phyloP scores from a whole-genome alignment of 2,797 vertebrate species.

The Pithecia hirsuta region DNA sequence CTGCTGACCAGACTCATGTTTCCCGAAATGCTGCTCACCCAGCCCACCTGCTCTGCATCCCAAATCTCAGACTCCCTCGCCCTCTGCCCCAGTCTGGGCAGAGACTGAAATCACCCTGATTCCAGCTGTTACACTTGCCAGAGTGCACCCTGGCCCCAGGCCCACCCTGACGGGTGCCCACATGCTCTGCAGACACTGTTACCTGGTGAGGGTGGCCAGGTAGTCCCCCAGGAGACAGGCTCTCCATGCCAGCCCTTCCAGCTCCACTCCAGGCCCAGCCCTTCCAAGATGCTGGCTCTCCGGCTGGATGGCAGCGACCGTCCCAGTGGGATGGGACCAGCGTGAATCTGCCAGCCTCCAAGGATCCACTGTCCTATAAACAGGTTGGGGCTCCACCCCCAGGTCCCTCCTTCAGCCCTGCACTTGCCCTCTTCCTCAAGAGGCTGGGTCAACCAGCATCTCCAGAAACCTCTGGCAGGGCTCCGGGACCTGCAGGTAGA shows the following conservation, averaged over 20 bases:
- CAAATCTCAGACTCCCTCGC: neutral
- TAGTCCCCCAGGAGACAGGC: neutral
- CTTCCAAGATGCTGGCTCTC: neutral
- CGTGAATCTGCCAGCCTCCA: neutral
- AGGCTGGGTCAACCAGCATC: constrained; percentile 60
- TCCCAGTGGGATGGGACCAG: neutral
- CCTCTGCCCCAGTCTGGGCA: neutral
- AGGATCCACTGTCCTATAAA: constrained; percentile 55
- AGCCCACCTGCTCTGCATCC: no score
- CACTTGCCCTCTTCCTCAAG: constrained; percentile 2
- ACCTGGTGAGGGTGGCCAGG: constrained; percentile 65
- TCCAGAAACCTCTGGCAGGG: constrained; percentile 55
- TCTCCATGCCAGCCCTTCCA: constrained; percentile 55
- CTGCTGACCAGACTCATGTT: neutral
- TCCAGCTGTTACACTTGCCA: neutral
- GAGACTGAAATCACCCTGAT: neutral
- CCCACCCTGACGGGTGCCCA: neutral
- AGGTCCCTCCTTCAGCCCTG: constrained; percentile 1
- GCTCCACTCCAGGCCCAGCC: neutral
- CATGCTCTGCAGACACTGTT: neutral
- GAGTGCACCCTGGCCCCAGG: neutral
- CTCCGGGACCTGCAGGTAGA: neutral
- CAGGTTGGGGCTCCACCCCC: constrained; percentile 55
- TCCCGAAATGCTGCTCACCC: neutral
- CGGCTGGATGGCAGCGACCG: neutral